Evolutionary conservation across 2,888 invertebrate genomes (phyloP).

Genomic region (Cyclophora punctaria): DNA sequence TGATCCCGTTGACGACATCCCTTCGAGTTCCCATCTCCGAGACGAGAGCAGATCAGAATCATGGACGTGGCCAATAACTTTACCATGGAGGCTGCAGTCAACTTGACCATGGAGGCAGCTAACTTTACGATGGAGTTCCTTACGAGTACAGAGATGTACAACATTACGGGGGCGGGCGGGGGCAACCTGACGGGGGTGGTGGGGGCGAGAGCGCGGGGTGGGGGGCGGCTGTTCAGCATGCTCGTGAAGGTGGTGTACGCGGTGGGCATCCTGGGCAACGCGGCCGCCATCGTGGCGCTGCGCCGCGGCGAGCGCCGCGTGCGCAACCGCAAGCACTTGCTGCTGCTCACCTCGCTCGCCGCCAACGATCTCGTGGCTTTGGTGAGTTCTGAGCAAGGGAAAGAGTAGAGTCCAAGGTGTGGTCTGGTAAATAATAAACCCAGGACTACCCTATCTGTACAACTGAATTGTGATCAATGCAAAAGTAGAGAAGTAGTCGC

Average conservation of each 20-base stretch:
- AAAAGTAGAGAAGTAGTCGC: too few species aligned
- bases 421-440: too few species aligned
- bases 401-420: too few species aligned
- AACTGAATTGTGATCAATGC: too few species aligned
- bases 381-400: slow-evolving; percentile 31
- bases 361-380: slow-evolving; percentile 85
- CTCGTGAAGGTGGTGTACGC: slow-evolving; percentile 75
- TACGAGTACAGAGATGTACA: background rate
- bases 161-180: slow-evolving; percentile 3
- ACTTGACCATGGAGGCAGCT: too few species aligned
- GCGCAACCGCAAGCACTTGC: slow-evolving; percentile 85
- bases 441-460: too few species aligned
- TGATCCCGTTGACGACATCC: too few species aligned
- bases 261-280: slow-evolving; percentile 83
- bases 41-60: too few species aligned
- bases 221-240: slow-evolving; percentile 25
- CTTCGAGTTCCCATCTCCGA: too few species aligned
- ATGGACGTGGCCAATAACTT: too few species aligned
- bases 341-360: slow-evolving; percentile 85
- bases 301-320: slow-evolving; percentile 81
- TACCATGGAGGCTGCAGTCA: too few species aligned
- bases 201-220: background rate
- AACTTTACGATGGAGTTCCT: too few species aligned
- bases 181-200: slow-evolving; percentile 7
- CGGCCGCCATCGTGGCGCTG: slow-evolving; percentile 84